phyloP scores from a whole-genome alignment of 2,888 invertebrate genomes.

The Nemotelus nigrinus region DNA sequence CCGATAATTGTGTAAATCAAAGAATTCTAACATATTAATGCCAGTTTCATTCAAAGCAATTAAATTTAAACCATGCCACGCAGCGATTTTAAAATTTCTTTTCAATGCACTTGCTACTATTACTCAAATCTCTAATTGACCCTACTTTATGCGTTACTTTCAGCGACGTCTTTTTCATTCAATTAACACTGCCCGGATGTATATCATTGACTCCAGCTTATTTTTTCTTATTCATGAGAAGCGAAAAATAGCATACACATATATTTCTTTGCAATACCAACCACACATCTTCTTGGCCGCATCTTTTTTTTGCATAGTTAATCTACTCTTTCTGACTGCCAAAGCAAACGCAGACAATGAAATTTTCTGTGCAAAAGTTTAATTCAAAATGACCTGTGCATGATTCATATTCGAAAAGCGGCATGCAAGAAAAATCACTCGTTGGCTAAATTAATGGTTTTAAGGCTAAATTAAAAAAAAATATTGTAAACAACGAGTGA shows the following conservation, averaged over 20 bases:
- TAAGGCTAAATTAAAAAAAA: neutral
- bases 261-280: neutral
- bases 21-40: too few species aligned
- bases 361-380: too few species aligned
- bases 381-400: too few species aligned
- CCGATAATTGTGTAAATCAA: too few species aligned
- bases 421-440: too few species aligned
- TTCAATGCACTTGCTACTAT: constrained; percentile 6
- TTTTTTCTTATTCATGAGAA: constrained; percentile 9
- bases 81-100: neutral
- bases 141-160: neutral
- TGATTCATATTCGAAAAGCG: too few species aligned
- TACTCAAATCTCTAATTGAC: constrained; percentile 2
- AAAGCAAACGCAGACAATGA: too few species aligned
- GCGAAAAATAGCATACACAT: neutral
- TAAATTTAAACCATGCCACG: too few species aligned
- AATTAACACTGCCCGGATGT: constrained; percentile 37
- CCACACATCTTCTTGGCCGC: neutral
- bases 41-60: too few species aligned
- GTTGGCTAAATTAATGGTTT: too few species aligned
- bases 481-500: neutral
- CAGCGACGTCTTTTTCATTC: constrained; percentile 29
- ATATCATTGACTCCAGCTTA: constrained; percentile 34
- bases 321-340: too few species aligned
- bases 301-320: too few species aligned